Conservation (phyloP, 1,140 invertebrate species). For the Atta colombica region DNA sequence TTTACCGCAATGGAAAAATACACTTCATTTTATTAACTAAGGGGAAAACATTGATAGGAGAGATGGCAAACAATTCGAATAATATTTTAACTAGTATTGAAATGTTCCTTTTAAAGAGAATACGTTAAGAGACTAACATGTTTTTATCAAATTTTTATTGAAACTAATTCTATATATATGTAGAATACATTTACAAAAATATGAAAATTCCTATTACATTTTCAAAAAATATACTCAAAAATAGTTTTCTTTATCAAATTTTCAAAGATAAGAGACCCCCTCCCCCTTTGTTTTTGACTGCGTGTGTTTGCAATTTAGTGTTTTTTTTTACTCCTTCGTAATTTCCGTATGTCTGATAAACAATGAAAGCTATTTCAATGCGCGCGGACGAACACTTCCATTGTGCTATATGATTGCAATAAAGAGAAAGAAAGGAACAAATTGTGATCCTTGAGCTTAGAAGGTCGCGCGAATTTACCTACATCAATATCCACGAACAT, state of each 20-base stretch:
- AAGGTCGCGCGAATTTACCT: constrained; percentile 58
- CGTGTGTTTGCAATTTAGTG: background rate
- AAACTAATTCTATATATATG: no score
- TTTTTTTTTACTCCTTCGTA: no score
- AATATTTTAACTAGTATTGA: background rate
- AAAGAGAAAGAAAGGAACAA: constrained; percentile 13
- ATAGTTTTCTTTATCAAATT: no score
- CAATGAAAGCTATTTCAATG: constrained; percentile 19
- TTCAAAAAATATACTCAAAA: no score
- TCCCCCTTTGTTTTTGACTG: no score
- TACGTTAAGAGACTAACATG: no score
- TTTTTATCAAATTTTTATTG: no score
- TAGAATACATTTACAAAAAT: no score
- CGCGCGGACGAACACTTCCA: background rate
- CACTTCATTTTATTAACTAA: background rate
- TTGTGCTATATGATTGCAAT: constrained; percentile 1
- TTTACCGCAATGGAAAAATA: background rate
- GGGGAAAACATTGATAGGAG: background rate
- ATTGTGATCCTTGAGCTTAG: constrained; percentile 47
- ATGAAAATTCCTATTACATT: no score
- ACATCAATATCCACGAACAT: constrained; percentile 22
- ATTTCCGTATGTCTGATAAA: constrained; percentile 9
- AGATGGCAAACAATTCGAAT: background rate
- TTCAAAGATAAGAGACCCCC: no score
- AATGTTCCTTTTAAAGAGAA: background rate